Conservation (phyloP, 1,140 invertebrate species). For the Neelides sp. region DNA sequence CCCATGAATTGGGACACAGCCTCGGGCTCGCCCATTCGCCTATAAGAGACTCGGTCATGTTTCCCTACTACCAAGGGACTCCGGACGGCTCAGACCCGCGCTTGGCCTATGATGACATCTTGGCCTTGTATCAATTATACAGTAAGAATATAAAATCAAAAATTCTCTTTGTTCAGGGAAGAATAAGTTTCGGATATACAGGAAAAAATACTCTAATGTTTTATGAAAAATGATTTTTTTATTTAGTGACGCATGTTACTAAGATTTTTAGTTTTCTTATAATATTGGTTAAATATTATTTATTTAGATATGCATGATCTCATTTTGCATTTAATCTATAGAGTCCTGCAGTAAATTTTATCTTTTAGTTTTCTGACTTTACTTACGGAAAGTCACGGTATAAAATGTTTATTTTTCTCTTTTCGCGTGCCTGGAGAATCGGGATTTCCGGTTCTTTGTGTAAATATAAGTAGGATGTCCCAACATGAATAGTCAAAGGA, state of each 20-base stretch:
- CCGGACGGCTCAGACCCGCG: constrained; percentile 42
- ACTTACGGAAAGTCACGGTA: no score
- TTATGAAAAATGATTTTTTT: neutral
- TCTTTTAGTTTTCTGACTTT: no score
- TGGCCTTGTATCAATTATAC: constrained; percentile 73
- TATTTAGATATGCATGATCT: no score
- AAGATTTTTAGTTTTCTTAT: constrained; percentile 1
- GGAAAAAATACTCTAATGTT: neutral
- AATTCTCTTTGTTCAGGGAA: neutral
- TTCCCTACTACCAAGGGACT: constrained; percentile 79
- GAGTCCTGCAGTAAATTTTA: no score
- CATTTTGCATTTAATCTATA: no score
- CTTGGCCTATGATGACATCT: constrained; percentile 73
- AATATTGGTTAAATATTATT: no score
- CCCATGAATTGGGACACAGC: constrained; percentile 88
- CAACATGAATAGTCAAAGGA: no score
- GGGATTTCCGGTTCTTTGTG: no score
- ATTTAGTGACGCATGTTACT: neutral
- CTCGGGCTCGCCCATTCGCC: constrained; percentile 80
- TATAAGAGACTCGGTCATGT: constrained; percentile 74
- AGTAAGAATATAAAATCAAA: constrained; percentile 41
- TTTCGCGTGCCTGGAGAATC: no score
- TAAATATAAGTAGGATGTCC: no score
- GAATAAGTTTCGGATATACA: neutral
- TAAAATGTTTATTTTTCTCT: no score